Base-by-base conservation (phyloP, 2,113 vertebrate species). In the Otocyon megalotis region DNA sequence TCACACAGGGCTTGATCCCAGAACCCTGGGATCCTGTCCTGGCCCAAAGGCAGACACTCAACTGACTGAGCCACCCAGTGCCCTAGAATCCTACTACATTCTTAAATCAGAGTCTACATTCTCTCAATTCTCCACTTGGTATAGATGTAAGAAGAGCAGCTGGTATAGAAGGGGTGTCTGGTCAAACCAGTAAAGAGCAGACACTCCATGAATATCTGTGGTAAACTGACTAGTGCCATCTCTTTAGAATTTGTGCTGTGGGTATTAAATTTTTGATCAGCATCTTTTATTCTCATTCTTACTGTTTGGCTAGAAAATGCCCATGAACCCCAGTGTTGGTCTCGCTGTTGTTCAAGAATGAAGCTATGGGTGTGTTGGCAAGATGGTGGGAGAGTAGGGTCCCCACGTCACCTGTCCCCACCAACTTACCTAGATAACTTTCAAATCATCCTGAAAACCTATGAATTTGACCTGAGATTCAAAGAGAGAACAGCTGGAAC, bases 231-330 rank as follows among this genome's bases (percentile, higher is more conserved):
- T 35, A 56, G 90, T 22, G 7, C 1, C 10, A 48, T 30, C 17
- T 8, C 7, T 54, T 90, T 58, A 83, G 24, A 95, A 94, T 81
- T 96, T 95, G 93, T 90, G 17, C 54, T 77, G 35, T 24, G 71
- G 88, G 90, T 80, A 85, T 60, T 62, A 94, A 88, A 76, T 91
- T 72, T 88, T 32, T 89, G 35, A 91, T 58, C 30, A 32, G 8
- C 20, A 43, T 12, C n/a, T 81, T 90, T 87, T 50, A 48, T 60
- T 86, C 85, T 65, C 50, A n/a, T 48, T 80, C 22, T 94, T 95
- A 67, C n/a, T 89, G 32, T 90, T 88, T 94, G 54, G 24, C 37
- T 48, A 9, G 50, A 19, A 96, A 37, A 84, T 91, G 53, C 12
- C 28, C 28, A 80, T 91, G 67, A 88, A 8, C 12, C 71, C 35